Percentiles rank a stretch among this genome's conserved stretches.
Evolutionary conservation across 2,113 vertebrate species (phyloP).

Genomic region (Martes martes): DNA sequence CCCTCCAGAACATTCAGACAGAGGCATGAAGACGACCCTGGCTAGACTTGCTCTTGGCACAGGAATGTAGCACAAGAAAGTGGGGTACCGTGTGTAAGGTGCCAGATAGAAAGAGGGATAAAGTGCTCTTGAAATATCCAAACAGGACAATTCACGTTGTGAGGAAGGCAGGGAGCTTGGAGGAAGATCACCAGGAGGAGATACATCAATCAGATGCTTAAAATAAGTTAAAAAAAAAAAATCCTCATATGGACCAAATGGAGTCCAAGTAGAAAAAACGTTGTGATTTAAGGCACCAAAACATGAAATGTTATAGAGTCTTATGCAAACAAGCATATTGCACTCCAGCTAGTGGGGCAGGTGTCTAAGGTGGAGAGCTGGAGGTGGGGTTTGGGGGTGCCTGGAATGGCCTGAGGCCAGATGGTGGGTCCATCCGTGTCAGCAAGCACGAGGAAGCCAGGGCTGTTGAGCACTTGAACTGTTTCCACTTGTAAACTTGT

Average conservation of each 20-base stretch:
- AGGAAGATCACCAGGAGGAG: background rate
- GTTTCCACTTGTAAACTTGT: background rate
- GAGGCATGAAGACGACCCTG: background rate
- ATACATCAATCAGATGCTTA: background rate
- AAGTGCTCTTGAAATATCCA: background rate
- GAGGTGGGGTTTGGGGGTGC: fast-evolving
- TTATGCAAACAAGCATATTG: background rate
- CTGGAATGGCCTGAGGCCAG: background rate
- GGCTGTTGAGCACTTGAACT: fast-evolving
- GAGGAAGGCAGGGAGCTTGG: background rate
- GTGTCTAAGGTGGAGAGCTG: fast-evolving
- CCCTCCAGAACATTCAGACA: background rate
- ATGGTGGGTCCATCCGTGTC: fast-evolving
- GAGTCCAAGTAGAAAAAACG: background rate
- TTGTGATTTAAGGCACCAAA: too few relatives aligned
- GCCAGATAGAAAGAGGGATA: background rate
- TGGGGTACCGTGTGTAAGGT: fast-evolving
- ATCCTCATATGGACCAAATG: background rate
- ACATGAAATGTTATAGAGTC: fast-evolving
- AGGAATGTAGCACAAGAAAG: background rate
- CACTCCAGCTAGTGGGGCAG: fast-evolving
- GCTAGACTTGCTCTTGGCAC: background rate
- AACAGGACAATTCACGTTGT: background rate
- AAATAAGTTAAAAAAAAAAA: background rate
- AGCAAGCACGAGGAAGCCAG: fast-evolving